Evolutionary conservation across 1,140 invertebrate genomes (phyloP), one percentile per base, ranked within the genome.

Genomic region (Sipha flava): DNA sequence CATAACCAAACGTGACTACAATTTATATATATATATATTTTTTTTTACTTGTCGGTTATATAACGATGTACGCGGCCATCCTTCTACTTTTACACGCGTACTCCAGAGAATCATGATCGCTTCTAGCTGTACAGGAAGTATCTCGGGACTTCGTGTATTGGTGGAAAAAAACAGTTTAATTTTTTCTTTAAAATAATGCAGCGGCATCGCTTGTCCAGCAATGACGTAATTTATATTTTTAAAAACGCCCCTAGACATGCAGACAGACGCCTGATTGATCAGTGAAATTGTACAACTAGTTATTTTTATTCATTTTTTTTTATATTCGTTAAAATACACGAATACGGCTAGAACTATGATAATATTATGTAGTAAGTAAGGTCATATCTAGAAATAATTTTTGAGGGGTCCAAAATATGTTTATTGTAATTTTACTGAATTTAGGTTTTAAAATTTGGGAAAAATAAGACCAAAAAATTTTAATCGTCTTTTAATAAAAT

Each of bases 41-140:
- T 40, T 66, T 66, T 43, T 43, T 64, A 34, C 59, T 0, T 66
- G n/a, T 66, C 62, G 0, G 31, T 66, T 66, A 37, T 21, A 10
- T 34, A 37, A 21, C 16, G 34, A 23, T n/a, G n/a, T 40, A 21
- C 62, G 10, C 16, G 62, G 31, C 62, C n/a, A 40, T 66, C 3
- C 21, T 40, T 40, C 34, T 40, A 16, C 14, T 64, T 64, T 64
- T 64, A 64, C 47, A 3, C 14, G 52, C 21, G 47, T 37, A 52
- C 34, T 40, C 49, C 12, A 16, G 31, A 40, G 52, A 75, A 54
- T 75, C 72, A 75, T 57, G 72, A 75, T 57, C 34, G 72, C 72
- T 75, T 57, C 49, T 16, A 75, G 72, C 72, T 57, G 72, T 75
- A 75, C 72, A 75, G 72, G 72, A 75, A 75, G 72, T 57, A 12